Evolutionary conservation across 2,888 invertebrate species (phyloP).

Genomic region (Monoplex corrugatus): DNA sequence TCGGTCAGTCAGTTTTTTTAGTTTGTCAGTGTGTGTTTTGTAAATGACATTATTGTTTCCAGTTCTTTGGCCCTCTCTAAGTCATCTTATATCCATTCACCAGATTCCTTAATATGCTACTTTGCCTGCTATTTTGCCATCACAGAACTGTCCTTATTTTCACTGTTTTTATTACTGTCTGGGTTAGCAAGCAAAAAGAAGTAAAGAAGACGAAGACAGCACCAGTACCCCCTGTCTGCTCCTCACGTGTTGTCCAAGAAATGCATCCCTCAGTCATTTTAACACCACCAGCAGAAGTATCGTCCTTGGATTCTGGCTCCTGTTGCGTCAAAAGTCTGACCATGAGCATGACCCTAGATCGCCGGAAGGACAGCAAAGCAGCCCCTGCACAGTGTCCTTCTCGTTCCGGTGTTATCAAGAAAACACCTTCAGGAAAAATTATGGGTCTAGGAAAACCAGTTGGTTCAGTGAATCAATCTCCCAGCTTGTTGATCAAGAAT

Average conservation of each 20-base stretch:
- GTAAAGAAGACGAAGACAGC: constrained; percentile 76
- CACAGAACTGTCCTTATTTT: neutral
- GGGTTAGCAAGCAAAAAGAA: constrained; percentile 68
- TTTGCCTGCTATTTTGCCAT: neutral
- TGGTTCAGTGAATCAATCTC: constrained; percentile 13
- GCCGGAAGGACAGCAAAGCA: constrained; percentile 54
- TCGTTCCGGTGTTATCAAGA: too few species aligned
- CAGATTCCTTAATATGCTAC: too few species aligned
- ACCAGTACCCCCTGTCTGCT: constrained; percentile 59
- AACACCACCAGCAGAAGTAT: constrained; percentile 61
- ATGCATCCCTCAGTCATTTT: too few species aligned
- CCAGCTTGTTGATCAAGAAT: constrained; percentile 37
- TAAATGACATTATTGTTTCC: too few species aligned
- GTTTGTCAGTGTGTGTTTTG: too few species aligned
- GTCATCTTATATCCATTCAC: too few species aligned
- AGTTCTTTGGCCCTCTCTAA: too few species aligned
- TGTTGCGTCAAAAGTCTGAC: constrained; percentile 73
- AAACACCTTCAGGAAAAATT: too few species aligned
- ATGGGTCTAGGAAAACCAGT: too few species aligned
- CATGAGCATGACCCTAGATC: constrained; percentile 73
- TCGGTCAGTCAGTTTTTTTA: too few species aligned
- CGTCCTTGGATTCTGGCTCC: constrained; percentile 45
- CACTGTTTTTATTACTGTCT: neutral
- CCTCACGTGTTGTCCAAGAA: constrained; percentile 52
- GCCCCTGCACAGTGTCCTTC: too few species aligned